phyloP scores from a whole-genome alignment of 2,113 vertebrate species.

The Clinocottus analis region DNA sequence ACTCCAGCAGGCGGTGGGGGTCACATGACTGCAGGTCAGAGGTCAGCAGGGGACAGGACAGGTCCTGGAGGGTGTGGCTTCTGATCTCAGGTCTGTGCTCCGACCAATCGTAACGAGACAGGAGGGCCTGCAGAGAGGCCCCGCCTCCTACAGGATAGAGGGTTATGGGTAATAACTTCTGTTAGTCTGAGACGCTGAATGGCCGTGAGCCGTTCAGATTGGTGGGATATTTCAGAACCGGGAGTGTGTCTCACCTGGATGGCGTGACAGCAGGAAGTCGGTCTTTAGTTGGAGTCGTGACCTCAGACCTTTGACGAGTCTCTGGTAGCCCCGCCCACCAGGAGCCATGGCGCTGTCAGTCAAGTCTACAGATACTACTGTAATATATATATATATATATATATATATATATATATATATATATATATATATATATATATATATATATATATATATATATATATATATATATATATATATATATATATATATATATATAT shows the following conservation, averaged over 20 bases:
- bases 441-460: too few species aligned
- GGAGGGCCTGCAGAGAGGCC: conserved; percentile 81
- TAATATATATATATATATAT: not conserved
- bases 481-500: too few species aligned
- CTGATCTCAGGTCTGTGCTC: conserved; percentile 82
- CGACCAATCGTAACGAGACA: conserved; percentile 84
- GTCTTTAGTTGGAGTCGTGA: conserved; percentile 87
- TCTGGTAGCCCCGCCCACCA: conserved; percentile 85
- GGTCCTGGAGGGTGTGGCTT: conserved; percentile 68
- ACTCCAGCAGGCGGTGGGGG: conserved; percentile 87
- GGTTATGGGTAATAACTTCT: not conserved
- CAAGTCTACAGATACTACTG: conserved; percentile 86
- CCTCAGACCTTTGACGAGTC: conserved; percentile 86
- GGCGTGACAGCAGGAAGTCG: conserved; percentile 86
- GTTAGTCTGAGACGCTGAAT: too few species aligned
- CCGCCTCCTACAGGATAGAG: conserved; percentile 57
- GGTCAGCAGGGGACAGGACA: conserved; percentile 85
- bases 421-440: too few species aligned
- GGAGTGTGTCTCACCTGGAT: conserved; percentile 42
- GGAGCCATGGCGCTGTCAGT: conserved; percentile 81
- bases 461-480: too few species aligned
- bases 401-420: too few species aligned
- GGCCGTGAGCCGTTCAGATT: not conserved
- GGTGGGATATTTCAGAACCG: not conserved
- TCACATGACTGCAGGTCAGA: conserved; percentile 80